phyloP scores from a whole-genome alignment of 2,797 vertebrate genomes.

The Amniataba percoides region DNA sequence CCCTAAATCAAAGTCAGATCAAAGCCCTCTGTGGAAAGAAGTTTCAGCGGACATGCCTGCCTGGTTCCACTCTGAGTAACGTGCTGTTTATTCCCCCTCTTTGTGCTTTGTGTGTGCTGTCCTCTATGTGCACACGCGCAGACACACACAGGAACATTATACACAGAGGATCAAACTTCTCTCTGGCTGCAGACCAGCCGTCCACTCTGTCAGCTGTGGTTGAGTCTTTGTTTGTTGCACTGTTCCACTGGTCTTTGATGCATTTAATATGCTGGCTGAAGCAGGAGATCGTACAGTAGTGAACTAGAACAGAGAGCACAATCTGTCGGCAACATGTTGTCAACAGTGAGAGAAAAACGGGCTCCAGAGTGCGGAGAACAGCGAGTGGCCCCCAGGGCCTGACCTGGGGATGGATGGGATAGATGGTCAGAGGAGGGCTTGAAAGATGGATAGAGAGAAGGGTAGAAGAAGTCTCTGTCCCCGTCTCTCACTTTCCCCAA shows the following conservation, averaged over 20 bases:
- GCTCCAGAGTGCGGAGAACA: constrained; percentile 43
- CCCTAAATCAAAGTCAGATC: constrained; percentile 77
- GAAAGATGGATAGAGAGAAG: constrained; percentile 45
- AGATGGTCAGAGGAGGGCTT: constrained; percentile 52
- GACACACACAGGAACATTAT: constrained; percentile 69
- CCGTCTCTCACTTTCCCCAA: constrained; percentile 42
- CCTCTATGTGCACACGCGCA: constrained; percentile 54
- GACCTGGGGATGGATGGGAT: constrained; percentile 49
- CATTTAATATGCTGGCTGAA: constrained; percentile 81
- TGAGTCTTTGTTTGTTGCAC: constrained; percentile 85
- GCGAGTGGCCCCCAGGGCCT: constrained; percentile 49
- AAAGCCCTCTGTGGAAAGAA: constrained; percentile 71
- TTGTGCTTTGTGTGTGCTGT: constrained; percentile 73
- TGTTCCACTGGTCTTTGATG: constrained; percentile 82
- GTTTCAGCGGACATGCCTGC: constrained; percentile 77
- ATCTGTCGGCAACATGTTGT: constrained; percentile 85
- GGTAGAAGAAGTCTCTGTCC: constrained; percentile 30
- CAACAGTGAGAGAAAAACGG: constrained; percentile 54
- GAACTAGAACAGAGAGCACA: constrained; percentile 75
- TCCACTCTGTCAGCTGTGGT: constrained; percentile 84
- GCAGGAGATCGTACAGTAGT: constrained; percentile 79
- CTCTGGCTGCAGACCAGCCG: constrained; percentile 76
- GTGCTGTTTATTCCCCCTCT: constrained; percentile 77
- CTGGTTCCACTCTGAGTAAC: constrained; percentile 82
- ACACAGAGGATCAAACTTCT: constrained; percentile 80